Conservation (phyloP, 2,797 vertebrate species). For the Sardinella longiceps region DNA sequence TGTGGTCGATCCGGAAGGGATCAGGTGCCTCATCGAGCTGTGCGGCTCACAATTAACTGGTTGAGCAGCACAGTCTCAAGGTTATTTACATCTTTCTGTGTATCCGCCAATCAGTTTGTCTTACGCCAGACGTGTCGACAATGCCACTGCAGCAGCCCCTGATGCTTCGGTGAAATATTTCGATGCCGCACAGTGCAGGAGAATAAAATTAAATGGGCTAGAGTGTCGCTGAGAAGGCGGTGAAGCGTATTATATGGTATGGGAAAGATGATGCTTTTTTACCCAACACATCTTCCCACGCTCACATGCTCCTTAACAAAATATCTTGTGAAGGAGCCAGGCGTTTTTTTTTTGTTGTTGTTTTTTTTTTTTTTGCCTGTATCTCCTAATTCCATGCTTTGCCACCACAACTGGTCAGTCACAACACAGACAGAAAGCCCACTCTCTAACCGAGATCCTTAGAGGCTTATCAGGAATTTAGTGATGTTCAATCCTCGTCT, state of each 20-base stretch:
- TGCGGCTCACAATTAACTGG: slow-evolving; percentile 65
- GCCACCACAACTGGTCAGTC: slow-evolving; percentile 44
- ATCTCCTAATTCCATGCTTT: slow-evolving; percentile 35
- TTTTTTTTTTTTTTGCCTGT: too few species aligned
- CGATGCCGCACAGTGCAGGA: neutral
- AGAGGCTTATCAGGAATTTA: slow-evolving; percentile 64
- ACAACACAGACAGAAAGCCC: slow-evolving; percentile 46
- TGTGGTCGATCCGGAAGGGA: slow-evolving; percentile 44
- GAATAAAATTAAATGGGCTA: neutral
- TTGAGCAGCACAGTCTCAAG: slow-evolving; percentile 68
- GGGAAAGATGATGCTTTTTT: neutral
- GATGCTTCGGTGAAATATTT: neutral
- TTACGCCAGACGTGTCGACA: neutral
- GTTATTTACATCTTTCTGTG: slow-evolving; percentile 69
- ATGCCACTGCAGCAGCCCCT: neutral
- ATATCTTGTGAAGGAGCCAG: slow-evolving; percentile 35
- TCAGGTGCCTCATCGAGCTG: slow-evolving; percentile 41
- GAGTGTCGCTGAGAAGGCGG: neutral
- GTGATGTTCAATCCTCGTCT: slow-evolving; percentile 52
- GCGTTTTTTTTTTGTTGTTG: too few species aligned
- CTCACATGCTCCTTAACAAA: slow-evolving; percentile 35
- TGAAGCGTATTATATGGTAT: slow-evolving; percentile 1
- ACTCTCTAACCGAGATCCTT: slow-evolving; percentile 40
- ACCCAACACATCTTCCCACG: slow-evolving; percentile 1
- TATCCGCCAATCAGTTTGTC: slow-evolving; percentile 59